A percentile compares a stretch with the other conserved stretches of the same genome.
Evolutionary conservation across 2,797 vertebrate species (phyloP).

Genomic region (Kryptolebias ocellatus): DNA sequence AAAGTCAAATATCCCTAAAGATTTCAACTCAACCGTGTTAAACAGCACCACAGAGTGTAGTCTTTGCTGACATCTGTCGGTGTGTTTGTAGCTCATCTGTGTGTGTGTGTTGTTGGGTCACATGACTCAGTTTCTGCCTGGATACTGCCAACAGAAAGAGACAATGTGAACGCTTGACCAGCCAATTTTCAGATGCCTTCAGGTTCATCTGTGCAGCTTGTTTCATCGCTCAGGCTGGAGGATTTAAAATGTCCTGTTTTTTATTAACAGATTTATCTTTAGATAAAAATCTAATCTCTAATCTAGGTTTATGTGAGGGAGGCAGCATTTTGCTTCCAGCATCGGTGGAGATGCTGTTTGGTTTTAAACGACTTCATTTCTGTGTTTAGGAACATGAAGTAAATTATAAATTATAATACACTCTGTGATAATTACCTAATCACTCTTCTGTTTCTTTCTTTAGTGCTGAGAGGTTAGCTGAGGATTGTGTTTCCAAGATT

Average conservation of each 20-base stretch:
- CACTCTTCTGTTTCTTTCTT: slow-evolving; percentile 1
- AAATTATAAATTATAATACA: neutral
- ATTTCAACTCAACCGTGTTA: neutral
- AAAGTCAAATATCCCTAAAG: too few species aligned
- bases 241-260: neutral
- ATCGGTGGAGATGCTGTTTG: neutral
- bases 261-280: neutral
- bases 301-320: too few species aligned
- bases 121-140: slow-evolving; percentile 69
- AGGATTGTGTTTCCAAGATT: slow-evolving; percentile 56
- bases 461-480: slow-evolving; percentile 70
- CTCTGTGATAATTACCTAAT: neutral
- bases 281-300: neutral
- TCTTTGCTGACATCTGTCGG: slow-evolving; percentile 75
- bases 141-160: slow-evolving; percentile 54
- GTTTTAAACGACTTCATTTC: neutral
- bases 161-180: slow-evolving; percentile 24
- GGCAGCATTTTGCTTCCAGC: neutral
- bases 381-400: neutral
- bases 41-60: neutral
- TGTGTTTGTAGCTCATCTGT: slow-evolving; percentile 5
- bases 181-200: slow-evolving; percentile 20
- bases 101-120: slow-evolving; percentile 39
- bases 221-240: neutral
- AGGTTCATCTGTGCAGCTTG: slow-evolving; percentile 28